Evolutionary conservation across 2,888 invertebrate genomes (phyloP).

Genomic region (Argyresthia goedartella): DNA sequence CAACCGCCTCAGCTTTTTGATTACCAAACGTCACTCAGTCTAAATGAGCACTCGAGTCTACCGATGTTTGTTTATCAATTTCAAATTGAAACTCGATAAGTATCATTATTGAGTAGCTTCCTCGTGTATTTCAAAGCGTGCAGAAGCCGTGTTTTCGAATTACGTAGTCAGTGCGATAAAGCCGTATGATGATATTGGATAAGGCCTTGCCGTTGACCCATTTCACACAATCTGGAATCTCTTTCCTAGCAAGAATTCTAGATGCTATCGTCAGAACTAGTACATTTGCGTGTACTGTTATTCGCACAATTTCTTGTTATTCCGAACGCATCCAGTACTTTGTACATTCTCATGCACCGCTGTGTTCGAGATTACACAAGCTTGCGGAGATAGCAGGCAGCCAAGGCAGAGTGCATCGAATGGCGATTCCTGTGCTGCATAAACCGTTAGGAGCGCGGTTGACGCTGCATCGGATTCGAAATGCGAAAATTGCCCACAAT

Average conservation of each 20-base stretch:
- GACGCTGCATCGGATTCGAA: conserved; percentile 55
- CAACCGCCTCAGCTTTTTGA: conserved; percentile 2
- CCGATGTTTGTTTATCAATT: conserved; percentile 1
- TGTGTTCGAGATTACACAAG: conserved; percentile 5
- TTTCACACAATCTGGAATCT: no score
- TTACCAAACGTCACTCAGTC: conserved; percentile 5
- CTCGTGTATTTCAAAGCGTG: neutral
- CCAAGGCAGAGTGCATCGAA: conserved; percentile 4
- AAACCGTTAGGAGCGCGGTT: conserved; percentile 58
- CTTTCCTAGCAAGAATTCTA: neutral
- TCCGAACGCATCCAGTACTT: conserved; percentile 3
- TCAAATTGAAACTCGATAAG: neutral
- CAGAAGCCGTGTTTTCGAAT: neutral
- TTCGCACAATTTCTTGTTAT: conserved; percentile 3
- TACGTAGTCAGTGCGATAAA: no score
- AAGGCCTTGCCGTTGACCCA: no score
- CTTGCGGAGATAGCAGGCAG: neutral
- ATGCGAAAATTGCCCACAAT: conserved; percentile 55
- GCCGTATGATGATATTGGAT: no score
- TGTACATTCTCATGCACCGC: conserved; percentile 3
- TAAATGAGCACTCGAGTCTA: conserved; percentile 4
- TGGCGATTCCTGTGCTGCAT: conserved; percentile 17
- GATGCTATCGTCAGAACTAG: conserved; percentile 1
- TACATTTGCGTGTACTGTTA: conserved; percentile 1
- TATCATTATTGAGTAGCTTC: neutral